A percentile compares a stretch with the other conserved stretches of the same genome.
Evolutionary conservation across 2,797 vertebrate species (phyloP).

Genomic region (Myiotriccus ornatus): DNA sequence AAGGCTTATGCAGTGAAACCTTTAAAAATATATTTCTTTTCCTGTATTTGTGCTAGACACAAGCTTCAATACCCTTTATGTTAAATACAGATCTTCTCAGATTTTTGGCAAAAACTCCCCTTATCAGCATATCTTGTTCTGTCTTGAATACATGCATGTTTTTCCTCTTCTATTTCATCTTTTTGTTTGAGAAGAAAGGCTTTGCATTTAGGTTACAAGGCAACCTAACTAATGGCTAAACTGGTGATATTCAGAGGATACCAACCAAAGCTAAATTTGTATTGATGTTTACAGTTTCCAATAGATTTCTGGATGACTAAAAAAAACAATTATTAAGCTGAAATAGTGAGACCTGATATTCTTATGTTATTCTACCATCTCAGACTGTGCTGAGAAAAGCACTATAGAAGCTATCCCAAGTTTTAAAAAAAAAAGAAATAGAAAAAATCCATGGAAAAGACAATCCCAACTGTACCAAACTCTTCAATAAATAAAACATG

Average conservation of each 20-base stretch:
- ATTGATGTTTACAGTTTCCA: slow-evolving; percentile 51
- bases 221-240: slow-evolving; percentile 46
- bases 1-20: not conserved
- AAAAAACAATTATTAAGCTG: slow-evolving; percentile 29
- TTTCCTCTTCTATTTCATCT: not conserved
- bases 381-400: not conserved
- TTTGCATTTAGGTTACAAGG: not conserved
- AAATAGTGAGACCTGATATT: slow-evolving; percentile 21
- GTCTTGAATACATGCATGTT: not conserved
- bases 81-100: not conserved
- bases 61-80: not conserved
- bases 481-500: slow-evolving; percentile 19
- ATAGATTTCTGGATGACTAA: slow-evolving; percentile 42
- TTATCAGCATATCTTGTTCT: not conserved
- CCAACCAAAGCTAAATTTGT: slow-evolving; percentile 32
- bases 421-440: not conserved
- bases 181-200: slow-evolving; percentile 5
- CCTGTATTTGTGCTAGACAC: not conserved
- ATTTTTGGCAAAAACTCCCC: not conserved
- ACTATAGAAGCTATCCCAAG: not conserved
- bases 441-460: not conserved
- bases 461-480: not conserved
- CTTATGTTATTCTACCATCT: not conserved
- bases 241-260: slow-evolving; percentile 21
- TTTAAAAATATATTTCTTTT: not conserved